phyloP scores from a whole-genome alignment of 2,888 invertebrate genomes.

The Mantis religiosa region DNA sequence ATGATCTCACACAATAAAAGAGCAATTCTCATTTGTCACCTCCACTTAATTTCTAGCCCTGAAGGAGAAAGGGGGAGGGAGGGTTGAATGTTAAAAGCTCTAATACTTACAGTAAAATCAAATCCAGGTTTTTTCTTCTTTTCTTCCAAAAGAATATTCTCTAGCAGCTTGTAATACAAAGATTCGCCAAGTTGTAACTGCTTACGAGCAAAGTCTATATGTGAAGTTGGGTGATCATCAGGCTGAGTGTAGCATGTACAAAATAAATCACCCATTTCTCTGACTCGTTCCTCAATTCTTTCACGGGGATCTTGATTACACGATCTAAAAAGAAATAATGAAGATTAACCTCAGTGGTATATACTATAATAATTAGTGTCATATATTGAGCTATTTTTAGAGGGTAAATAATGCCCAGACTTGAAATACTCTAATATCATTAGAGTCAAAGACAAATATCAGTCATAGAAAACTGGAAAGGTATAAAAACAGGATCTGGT shows the following conservation, averaged over 20 bases:
- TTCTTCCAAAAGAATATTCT: conserved; percentile 80
- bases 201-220: conserved; percentile 57
- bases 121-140: conserved; percentile 61
- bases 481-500: no score
- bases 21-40: no score
- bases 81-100: no score
- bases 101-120: conserved; percentile 63
- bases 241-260: conserved; percentile 57
- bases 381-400: no score
- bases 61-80: no score
- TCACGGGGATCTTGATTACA: conserved; percentile 45
- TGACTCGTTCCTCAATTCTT: conserved; percentile 55
- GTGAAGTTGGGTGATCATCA: conserved; percentile 46
- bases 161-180: conserved; percentile 82
- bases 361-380: no score
- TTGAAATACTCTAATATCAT: no score
- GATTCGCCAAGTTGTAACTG: conserved; percentile 66
- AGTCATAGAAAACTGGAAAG: no score
- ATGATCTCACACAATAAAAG: no score
- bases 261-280: conserved; percentile 63
- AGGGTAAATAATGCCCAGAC: no score
- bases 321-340: conserved; percentile 34
- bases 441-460: no score
- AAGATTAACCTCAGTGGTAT: background rate
- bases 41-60: no score